Evolutionary conservation across 2,113 vertebrate genomes (phyloP), one percentile per base, ranked within the genome.

Genomic region (Sprattus sprattus): DNA sequence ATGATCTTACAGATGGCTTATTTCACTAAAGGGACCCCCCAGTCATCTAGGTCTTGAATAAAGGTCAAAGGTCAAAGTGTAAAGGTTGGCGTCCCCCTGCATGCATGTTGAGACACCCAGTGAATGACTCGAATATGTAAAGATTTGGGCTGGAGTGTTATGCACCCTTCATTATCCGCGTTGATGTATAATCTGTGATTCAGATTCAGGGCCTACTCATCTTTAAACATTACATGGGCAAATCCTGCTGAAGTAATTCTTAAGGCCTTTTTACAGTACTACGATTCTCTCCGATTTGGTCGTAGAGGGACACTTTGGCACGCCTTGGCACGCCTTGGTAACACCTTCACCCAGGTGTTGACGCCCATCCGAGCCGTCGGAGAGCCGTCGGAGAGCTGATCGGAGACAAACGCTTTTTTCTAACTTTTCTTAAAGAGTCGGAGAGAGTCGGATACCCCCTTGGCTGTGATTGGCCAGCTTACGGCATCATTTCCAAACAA

Each of bases 181-280:
- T 91, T 92, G 92, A 92, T 94, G 92, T 91, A 94, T 94, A 92
- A 94, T 92, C 94, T 92, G 93, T 94, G 93, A 94, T 90, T 85
- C 44, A 47, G 28, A 78, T 78, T 78, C 71, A 78, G 71, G 71
- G 2, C 44, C 39, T n/a, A 22, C 54, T 7, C 75, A 45, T 45
- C 83, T 81, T 81, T 60, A 54, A 54, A 84, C 54, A 78, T 81
- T 83, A 87, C 39, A 18, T 71, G 82, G 47, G 82, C 22, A 86
- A 83, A 28, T 88, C 91, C 85, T 88, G 86, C 60, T 86, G 13
- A 89, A 89, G 85, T 75, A 64, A 88, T 89, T 89, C 85, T 84
- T 82, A n/a, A n/a, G n/a, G n/a, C n/a, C 87, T 83, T 52, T 32
- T 32, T 28, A n/a, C n/a, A n/a, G n/a, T n/a, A n/a, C n/a, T n/a